Evolutionary conservation across 2,113 vertebrate genomes (phyloP), one percentile per base, ranked within the genome.

Genomic region (Anarrhichthys ocellatus): DNA sequence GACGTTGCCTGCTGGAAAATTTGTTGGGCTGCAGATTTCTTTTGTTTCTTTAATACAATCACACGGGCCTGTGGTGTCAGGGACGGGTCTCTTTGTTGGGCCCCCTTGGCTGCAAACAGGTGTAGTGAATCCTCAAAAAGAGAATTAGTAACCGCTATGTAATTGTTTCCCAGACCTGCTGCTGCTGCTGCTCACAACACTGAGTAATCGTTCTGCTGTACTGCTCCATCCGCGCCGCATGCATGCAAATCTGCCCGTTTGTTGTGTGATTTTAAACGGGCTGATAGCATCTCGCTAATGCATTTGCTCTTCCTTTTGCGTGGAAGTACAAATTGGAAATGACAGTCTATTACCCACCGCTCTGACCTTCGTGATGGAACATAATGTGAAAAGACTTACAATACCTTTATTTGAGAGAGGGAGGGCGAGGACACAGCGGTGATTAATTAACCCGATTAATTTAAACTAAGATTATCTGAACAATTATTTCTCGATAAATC

Each of bases 381-480:
- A 90, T 91, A 89, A 93, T 91, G 84, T 87, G 77, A 85, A 92
- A 92, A 91, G 89, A 89, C 91, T 89, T 85, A 87, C 84, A 78
- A 78, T 88, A 88, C 83, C 84, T 91, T 89, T 91, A 85, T 89
- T 86, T 77, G 75, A 82, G 74, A 38, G 70, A 62, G 83, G 78
- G 70, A 62, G 80, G 87, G 78, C 36, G 67, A 86, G 74, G 82
- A 82, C 74, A 73, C 77, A n/a, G 68, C 78, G 64, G 88, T 95
- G 94, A 95, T 94, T 94, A 95, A 95, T 95, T 94, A 94, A 94
- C 89, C 87, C 84, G 93, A 93, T 95, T 95, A 92, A 94, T 94
- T 94, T 90, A 90, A 83, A 94, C 92, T 84, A 92, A 93, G 90
- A 93, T 94, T 92, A 94, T 92, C 88, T 83, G 89, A 92, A 95